Conservation (phyloP, 2,888 invertebrate species). For the Gonocerus acuteangulatus region DNA sequence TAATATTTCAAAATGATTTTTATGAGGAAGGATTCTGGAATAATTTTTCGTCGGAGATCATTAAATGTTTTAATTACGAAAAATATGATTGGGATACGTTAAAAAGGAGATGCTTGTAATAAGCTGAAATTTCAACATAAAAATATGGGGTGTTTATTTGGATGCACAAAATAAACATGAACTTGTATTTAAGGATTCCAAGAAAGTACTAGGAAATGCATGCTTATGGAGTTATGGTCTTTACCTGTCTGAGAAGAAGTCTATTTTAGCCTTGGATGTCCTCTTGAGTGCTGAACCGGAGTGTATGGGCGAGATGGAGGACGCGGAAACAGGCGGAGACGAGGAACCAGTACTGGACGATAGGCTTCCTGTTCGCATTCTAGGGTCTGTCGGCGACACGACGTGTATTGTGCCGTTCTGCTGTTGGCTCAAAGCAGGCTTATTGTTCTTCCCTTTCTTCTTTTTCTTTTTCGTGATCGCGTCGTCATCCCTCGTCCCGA, state of each 20-base stretch:
- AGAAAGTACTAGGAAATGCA: no score
- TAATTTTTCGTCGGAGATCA: no score
- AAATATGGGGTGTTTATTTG: no score
- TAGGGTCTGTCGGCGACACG: conserved; percentile 44
- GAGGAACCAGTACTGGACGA: conserved; percentile 74
- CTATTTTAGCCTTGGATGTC: conserved; percentile 67
- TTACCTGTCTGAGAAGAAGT: conserved; percentile 75
- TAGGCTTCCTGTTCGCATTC: conserved; percentile 65
- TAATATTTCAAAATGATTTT: no score
- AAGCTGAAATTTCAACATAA: no score
- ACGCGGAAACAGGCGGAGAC: conserved; percentile 68
- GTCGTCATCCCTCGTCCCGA: conserved; percentile 48
- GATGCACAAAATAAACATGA: no score
- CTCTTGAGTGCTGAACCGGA: conserved; percentile 51
- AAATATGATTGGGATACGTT: no score
- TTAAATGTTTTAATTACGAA: no score
- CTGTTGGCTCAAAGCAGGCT: conserved; percentile 1
- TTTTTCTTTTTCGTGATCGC: conserved; percentile 56
- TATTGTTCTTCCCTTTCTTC: conserved; percentile 59
- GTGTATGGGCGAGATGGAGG: conserved; percentile 65
- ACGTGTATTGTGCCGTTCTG: conserved; percentile 28
- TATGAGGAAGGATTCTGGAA: no score
- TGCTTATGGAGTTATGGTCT: background rate
- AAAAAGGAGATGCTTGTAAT: no score
- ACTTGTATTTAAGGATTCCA: no score